Percentiles rank a stretch among this genome's conserved stretches.
Conservation (phyloP, 1,140 invertebrate species). For the Trichogramma pretiosum region DNA sequence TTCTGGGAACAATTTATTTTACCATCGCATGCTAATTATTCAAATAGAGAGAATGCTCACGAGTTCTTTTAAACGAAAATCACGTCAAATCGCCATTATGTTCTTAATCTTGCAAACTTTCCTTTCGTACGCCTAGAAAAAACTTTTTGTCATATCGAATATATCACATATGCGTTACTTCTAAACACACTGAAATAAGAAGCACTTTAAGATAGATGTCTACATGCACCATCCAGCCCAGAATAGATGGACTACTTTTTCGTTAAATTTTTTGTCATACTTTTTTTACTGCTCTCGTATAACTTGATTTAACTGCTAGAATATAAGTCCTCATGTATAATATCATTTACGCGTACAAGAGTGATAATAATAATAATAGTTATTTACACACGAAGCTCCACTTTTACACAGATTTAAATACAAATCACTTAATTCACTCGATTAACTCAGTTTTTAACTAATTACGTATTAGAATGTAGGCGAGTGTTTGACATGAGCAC, state of each 20-base stretch:
- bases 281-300: constrained; percentile 25
- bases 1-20: too few relatives aligned
- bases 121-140: constrained; percentile 13
- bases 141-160: constrained; percentile 41
- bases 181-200: constrained; percentile 50
- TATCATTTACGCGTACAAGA: constrained; percentile 30
- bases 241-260: constrained; percentile 40
- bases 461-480: constrained; percentile 43
- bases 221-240: constrained; percentile 41
- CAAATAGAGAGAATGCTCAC: constrained; percentile 12
- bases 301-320: constrained; percentile 37
- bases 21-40: too few relatives aligned
- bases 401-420: constrained; percentile 18
- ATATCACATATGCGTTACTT: constrained; percentile 48
- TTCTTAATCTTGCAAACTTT: constrained; percentile 21
- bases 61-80: constrained; percentile 1
- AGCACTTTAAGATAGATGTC: constrained; percentile 49
- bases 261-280: constrained; percentile 21
- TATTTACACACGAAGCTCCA: constrained; percentile 40
- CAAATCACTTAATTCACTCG: constrained; percentile 4
- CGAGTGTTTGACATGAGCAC: constrained; percentile 32
- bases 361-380: too few relatives aligned
- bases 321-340: constrained; percentile 18
- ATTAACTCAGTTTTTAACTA: constrained; percentile 18
- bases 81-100: constrained; percentile 4